Base-by-base conservation (phyloP, 2,888 invertebrate genomes). In the Adelognathus sp. region DNA sequence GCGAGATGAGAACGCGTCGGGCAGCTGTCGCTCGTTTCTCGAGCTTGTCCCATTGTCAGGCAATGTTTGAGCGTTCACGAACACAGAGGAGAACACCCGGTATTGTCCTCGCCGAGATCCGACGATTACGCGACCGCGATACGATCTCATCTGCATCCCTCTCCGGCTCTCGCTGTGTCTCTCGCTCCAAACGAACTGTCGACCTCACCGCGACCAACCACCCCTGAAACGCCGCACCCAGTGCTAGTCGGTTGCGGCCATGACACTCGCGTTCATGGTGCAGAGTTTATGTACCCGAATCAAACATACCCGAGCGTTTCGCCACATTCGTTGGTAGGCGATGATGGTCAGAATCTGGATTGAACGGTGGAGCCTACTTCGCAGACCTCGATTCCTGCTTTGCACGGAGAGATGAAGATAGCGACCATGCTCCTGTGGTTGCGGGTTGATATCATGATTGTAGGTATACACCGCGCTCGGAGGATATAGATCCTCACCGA, bases 71-170 rank as follows among this genome's bases (percentile, higher is more conserved):
- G 90, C 88, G 90, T 89, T 89, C 86, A 87, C 84, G 88, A 90
- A 90, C 88, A 72, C 14, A 87, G 86, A 86, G 83, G 87, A 88
- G 89, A 89, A 89, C 87, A 88, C 87, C 88, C 87, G 86, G 89
- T 88, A 91, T 91, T 90, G 90, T 90, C 87, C 89, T 84, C 21
- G 85, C 75, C 81, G 86, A 91, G 90, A 90, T 90, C 89, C 85
- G 85, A 86, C 88, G 91, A 91, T 90, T 90, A 90, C 88, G 83
- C 85, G 83, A 74, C 64, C 70, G 77, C 85, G 90, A 90, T 90
- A 90, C 84, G 79, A 91, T 90, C 91, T 90, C 90, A 90, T 91
- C 90, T 90, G 89, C 90, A 90, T 90, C 89, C 88, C 79, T 86
- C 79, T 86, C n/a, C 85, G 83, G 76, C 74, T 61, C 76, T 79